phyloP scores from a whole-genome alignment of 2,113 vertebrate species.

The Zosterops japonicus region DNA sequence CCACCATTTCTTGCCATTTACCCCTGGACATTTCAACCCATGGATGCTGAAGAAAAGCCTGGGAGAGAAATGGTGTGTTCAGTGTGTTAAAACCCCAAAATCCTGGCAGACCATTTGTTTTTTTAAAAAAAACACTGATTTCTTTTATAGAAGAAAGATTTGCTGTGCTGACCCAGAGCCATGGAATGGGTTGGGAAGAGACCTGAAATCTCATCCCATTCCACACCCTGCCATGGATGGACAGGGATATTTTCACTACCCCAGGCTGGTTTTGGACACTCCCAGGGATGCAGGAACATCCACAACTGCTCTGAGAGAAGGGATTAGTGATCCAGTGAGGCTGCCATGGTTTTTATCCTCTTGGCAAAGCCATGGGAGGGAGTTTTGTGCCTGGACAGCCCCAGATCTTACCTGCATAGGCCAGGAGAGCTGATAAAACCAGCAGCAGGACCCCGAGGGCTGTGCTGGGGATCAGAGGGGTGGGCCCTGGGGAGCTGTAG shows the following conservation, averaged over 20 bases:
- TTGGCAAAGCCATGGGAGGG: background rate
- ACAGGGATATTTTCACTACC: fast-evolving
- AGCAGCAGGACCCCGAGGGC: conserved; percentile 84
- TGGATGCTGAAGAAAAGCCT: background rate
- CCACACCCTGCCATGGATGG: background rate
- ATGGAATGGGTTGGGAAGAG: background rate
- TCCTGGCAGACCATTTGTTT: background rate
- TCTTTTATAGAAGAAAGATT: background rate
- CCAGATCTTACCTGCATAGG: conserved; percentile 76
- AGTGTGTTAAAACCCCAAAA: background rate
- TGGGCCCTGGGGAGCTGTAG: conserved; percentile 69
- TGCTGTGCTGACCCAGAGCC: background rate
- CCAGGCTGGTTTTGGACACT: background rate
- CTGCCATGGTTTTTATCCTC: background rate
- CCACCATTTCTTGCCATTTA: background rate
- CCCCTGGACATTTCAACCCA: background rate
- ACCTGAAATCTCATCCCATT: background rate
- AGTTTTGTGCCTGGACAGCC: background rate
- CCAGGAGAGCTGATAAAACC: conserved; percentile 72
- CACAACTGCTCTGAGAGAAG: background rate
- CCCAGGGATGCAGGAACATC: background rate
- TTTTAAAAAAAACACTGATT: background rate
- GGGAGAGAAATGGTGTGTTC: background rate
- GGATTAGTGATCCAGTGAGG: background rate
- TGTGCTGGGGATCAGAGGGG: conserved; percentile 72